Evolutionary conservation across 2,113 vertebrate species (phyloP).

Genomic region (Hypanus sabinus): DNA sequence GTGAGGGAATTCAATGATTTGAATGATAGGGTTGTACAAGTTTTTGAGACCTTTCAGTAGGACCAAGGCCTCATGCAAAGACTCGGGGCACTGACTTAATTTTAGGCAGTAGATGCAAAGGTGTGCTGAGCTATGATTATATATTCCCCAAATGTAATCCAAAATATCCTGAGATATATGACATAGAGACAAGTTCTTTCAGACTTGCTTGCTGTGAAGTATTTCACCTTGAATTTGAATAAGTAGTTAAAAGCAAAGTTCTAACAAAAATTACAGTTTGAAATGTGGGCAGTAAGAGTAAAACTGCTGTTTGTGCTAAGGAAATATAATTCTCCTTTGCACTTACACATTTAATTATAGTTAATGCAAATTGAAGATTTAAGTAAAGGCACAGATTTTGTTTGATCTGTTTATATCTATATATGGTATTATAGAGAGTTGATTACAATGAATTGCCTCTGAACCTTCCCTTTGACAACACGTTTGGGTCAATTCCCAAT

Average conservation of each 20-base stretch:
- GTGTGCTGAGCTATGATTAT: no score
- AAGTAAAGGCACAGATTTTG: neutral
- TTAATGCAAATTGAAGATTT: neutral
- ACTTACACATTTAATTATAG: neutral
- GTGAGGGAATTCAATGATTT: no score
- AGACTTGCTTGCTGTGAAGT: neutral
- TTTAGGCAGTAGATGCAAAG: no score
- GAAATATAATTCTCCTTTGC: neutral
- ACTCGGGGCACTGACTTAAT: no score
- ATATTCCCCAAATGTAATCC: no score
- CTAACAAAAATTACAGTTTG: neutral
- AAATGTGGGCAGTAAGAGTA: neutral
- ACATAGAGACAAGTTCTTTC: neutral
- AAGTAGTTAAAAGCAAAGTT: neutral
- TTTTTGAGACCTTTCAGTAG: no score
- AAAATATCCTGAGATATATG: neutral
- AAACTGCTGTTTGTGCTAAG: neutral
- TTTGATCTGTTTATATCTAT: neutral
- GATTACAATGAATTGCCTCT: neutral
- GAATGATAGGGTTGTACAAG: neutral
- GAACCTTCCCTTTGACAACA: neutral
- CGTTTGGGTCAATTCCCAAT: neutral
- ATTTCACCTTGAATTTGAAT: neutral
- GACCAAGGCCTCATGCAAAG: no score
- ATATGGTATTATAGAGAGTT: neutral